Evolutionary conservation across 2,113 vertebrate genomes (phyloP), one percentile per base, ranked within the genome.

Genomic region (Callithrix jacchus): DNA sequence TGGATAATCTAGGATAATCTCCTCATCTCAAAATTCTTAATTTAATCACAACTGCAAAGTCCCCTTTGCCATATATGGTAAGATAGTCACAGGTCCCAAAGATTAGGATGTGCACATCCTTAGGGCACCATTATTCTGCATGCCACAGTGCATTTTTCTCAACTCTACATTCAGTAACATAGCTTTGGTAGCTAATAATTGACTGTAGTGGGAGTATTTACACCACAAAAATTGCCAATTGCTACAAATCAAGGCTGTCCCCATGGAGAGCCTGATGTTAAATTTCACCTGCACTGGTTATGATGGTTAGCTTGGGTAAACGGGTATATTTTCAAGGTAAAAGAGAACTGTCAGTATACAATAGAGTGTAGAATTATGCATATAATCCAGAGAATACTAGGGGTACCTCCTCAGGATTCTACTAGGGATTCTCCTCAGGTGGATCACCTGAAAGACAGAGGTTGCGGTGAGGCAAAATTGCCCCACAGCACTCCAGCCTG

Each of bases 1-100:
- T 27, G 17, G 52, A 83, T 47, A 93, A 89, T 64, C 13, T 68
- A 92, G 25, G n/a, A 92, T 77, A 74, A 68, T 70, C 54, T 61
- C 37, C 49, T 77, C 42, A 80, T 45, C 66, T 95, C 74, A 56
- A 37, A 5, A 56, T 49, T 17, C 92, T 93, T 96, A 77, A 93
- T 47, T 79, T 91, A 79, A 96, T 86, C 64, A 87, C 13, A 73
- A 14, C 47, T 80, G 25, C n/a, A 87, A 95, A 87, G 16, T 74
- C 27, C 23, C 4, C 49, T 90, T 94, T 94, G n/a, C 25, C 47
- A 79, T 8, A 5, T 81, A 92, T 84, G 35, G 27, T 74, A 64
- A 54, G n/a, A 83, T 61, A 70, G 56, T 90, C 71, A 73, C 35
- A 88, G 79, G 23, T 92, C 82, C 64, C 35, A 45, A 49, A 76